Evolutionary conservation across 2,113 vertebrate species (phyloP).

Genomic region (Erythrocercus mccallii): DNA sequence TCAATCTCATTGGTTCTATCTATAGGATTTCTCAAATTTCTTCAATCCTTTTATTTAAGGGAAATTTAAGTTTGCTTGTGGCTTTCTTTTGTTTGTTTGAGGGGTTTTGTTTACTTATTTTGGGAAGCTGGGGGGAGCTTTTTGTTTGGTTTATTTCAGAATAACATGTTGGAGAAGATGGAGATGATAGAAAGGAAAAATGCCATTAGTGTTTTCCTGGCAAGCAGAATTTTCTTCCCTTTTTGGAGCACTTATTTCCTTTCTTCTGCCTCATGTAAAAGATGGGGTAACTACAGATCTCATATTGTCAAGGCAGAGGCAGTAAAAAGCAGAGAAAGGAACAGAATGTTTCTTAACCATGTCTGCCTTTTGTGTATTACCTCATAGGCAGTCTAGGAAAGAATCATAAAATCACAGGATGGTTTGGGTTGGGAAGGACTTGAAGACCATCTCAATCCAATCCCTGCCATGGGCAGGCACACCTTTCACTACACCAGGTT

Average conservation of each 20-base stretch:
- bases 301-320: background rate
- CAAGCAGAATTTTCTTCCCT: background rate
- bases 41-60: background rate
- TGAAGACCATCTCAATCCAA: background rate
- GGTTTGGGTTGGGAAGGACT: background rate
- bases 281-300: background rate
- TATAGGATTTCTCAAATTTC: background rate
- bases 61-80: background rate
- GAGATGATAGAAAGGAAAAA: background rate
- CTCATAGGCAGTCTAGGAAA: background rate
- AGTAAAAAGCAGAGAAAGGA: background rate
- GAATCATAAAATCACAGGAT: background rate
- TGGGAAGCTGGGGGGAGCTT: background rate
- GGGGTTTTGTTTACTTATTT: background rate
- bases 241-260: background rate
- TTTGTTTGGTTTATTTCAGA: background rate
- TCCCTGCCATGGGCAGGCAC: background rate
- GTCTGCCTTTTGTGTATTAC: background rate
- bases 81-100: background rate
- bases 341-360: background rate
- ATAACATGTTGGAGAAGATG: fast-evolving
- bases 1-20: background rate
- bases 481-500: background rate
- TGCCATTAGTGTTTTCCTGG: background rate
- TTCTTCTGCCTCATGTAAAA: background rate